Evolutionary conservation across 1,140 invertebrate genomes (phyloP), one percentile per base, ranked within the genome.

Genomic region (Drosophila busckii): DNA sequence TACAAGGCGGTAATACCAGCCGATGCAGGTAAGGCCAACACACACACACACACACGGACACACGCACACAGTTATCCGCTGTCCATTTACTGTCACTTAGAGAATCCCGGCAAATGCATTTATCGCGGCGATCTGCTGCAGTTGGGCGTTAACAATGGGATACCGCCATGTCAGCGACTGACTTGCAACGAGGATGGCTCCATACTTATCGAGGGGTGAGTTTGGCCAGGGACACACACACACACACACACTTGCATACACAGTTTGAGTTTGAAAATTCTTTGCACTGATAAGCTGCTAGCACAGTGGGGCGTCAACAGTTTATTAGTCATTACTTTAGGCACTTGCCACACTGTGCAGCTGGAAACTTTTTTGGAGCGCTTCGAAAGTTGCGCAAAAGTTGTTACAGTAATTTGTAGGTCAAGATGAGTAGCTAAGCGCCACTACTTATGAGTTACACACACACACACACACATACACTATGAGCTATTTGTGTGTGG

Each of bases 161-260:
- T 68, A n/a, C 59, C 70, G 5, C 84, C 84, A 13, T 86, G 84
- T 32, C 84, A 86, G 46, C 62, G 70, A 23, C 40, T 86, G 13
- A 86, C 70, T 10, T 86, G 84, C 55, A 19, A 86, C 16, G 50
- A 61, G 29, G 75, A 86, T 53, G 84, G 84, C 16, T 83, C 80
- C 25, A 70, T 83, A 56, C 53, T 68, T 25, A 68, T 86, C 56
- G 84, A 86, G 41, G 84, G 84, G 84, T 86, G 55, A 86, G 84
- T 70, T 28, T 35, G 44, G 34, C 45, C 69, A 50, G 32, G 49
- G 26, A 9, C 49, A 34, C 8, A 34, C 5, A 32, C 15, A 34
- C 25, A 29, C 17, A 12, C 28, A 37, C 8, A 16, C 25, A 23
- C 32, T n/a, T n/a, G 40, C 31, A 10, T 6, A 41, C 5, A 22